Percentiles rank a stretch among this genome's conserved stretches.
phyloP scores from a whole-genome alignment of 2,888 invertebrate species.

The Xylota segnis region DNA sequence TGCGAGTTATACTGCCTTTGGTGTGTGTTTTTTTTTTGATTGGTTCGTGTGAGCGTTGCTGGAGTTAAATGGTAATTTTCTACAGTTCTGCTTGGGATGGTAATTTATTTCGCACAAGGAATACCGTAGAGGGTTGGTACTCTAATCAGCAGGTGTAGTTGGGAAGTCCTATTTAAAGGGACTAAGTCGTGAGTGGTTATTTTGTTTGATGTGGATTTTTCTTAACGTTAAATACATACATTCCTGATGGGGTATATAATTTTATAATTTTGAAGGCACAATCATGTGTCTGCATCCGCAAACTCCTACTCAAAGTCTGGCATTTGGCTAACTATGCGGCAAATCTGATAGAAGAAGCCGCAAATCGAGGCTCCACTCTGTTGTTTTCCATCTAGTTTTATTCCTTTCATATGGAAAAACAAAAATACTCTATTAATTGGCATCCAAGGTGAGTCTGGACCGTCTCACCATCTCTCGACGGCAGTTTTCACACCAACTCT shows the following conservation, averaged over 20 bases:
- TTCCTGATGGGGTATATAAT: neutral
- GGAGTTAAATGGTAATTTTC: slow-evolving; percentile 58
- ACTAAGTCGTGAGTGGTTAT: slow-evolving; percentile 42
- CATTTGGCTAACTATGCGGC: no score
- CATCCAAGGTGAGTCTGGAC: no score
- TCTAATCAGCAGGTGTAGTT: slow-evolving; percentile 67
- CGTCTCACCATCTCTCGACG: no score
- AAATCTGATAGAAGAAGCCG: no score
- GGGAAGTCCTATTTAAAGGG: slow-evolving; percentile 29
- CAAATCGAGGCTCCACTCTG: no score
- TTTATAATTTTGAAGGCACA: no score
- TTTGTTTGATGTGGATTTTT: neutral
- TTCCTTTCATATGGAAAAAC: no score
- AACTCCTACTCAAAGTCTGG: no score
- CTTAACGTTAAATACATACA: neutral
- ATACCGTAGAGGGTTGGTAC: slow-evolving; percentile 33
- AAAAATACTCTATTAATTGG: no score
- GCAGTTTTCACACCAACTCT: neutral
- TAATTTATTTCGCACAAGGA: slow-evolving; percentile 58
- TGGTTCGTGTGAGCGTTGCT: slow-evolving; percentile 61
- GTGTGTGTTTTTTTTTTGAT: slow-evolving; percentile 39
- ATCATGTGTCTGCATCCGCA: no score
- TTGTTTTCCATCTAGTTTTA: no score
- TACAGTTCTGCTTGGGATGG: slow-evolving; percentile 43
- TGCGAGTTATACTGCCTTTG: slow-evolving; percentile 36